phyloP scores from a whole-genome alignment of 1,140 invertebrate species.

The Sinonovacula constricta region DNA sequence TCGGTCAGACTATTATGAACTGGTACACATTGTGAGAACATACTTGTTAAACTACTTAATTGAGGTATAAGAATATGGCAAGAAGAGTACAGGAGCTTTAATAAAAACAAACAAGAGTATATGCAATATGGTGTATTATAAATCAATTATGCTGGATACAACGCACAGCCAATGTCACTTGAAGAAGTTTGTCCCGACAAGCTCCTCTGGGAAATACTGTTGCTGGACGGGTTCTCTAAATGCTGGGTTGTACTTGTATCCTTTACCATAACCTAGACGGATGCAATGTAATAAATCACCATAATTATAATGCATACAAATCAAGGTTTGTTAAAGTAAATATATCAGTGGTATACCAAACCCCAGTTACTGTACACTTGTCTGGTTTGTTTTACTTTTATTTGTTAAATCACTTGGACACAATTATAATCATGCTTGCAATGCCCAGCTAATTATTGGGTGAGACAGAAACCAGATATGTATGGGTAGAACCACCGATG shows the following conservation, averaged over 20 bases:
- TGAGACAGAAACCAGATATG: too few species aligned
- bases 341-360: neutral
- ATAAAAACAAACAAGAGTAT: too few species aligned
- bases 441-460: neutral
- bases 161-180: too few species aligned
- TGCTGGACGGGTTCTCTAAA: slow-evolving; percentile 65
- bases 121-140: too few species aligned
- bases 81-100: too few species aligned
- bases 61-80: too few species aligned
- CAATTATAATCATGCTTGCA: neutral
- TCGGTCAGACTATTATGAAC: too few species aligned
- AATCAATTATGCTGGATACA: too few species aligned
- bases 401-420: neutral
- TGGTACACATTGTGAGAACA: too few species aligned
- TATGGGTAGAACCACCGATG: too few species aligned
- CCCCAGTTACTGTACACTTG: neutral
- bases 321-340: neutral
- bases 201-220: slow-evolving; percentile 70
- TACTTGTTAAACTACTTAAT: too few species aligned
- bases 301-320: neutral
- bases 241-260: slow-evolving; percentile 74
- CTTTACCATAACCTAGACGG: slow-evolving; percentile 81
- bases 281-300: slow-evolving; percentile 36
- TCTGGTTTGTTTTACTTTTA: neutral
- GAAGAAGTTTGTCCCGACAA: slow-evolving; percentile 70